Base-by-base conservation (phyloP, 2,888 invertebrate genomes). In the Cheilosia pagana region DNA sequence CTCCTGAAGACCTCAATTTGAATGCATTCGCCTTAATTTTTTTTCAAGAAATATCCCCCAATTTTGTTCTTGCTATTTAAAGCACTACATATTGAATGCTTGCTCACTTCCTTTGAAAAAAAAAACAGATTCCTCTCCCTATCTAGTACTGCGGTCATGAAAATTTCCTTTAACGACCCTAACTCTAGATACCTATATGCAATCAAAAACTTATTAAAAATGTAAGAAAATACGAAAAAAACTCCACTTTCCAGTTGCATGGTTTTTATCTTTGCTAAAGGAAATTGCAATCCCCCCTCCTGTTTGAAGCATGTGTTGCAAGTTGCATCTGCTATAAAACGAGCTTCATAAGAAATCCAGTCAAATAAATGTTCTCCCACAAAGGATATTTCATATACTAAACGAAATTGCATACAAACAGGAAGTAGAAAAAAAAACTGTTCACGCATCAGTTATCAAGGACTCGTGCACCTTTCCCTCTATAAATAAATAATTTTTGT, bases 381-480 rank as follows among this genome's bases (percentile, higher is more conserved):
- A 41, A 59, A 59, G 41, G 41, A 41, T 41, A 7, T 3, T 16
- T 1, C 2, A 16, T 3, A 45, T 45, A 16, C 6, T 16, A 45
- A n/a, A 35, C n/a, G 10, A 55, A 31, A 16, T 12, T 8, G 35
- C n/a, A 41, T 21, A n/a, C 6, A 41, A 41, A 23, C 8, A 62
- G 60, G 43, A 53, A 8, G 35, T 53, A 10, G 14, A 53, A 70
- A 77, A 28, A 60, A 62, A 76, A 45, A 45, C 14, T 50, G 53
- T n/a, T n/a, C 70, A 77, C 62, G 62, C 77, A 70, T 48, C 70
- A 77, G 70, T 77, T 77, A 76, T 67, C 53, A 77, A 77, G 57
- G 70, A 39, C 19, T 19, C 52, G 10, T 57, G 10, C 35, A 12
- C 57, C 43, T 25, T 25, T 53, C 25, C 16, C 25, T 28, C 28